phyloP scores from a whole-genome alignment of 2,797 vertebrate species.

The Orientallactaga sibirica region DNA sequence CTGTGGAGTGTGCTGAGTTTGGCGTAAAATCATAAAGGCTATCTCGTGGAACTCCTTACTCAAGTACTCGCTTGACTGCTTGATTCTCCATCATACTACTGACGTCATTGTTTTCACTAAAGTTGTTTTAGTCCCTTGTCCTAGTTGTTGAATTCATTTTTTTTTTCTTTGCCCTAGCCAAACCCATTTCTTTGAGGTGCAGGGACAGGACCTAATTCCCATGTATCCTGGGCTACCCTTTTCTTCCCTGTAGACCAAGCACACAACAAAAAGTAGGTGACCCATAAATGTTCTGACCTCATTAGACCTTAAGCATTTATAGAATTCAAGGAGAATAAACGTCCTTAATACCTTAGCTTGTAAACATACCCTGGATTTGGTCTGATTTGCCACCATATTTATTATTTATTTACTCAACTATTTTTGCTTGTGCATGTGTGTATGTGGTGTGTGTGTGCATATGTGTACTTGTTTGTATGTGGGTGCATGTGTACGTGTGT shows the following conservation, averaged over 20 bases:
- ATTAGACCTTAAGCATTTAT: constrained; percentile 60
- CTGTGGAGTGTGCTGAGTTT: neutral
- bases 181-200: constrained; percentile 59
- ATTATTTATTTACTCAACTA: too few species aligned
- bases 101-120: constrained; percentile 35
- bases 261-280: constrained; percentile 54
- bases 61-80: neutral
- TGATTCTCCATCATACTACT: neutral
- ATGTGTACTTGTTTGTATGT: too few species aligned
- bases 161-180: neutral
- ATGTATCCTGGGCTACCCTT: constrained; percentile 16
- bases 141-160: neutral
- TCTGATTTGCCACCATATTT: constrained; percentile 2
- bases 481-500: too few species aligned
- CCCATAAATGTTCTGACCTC: constrained; percentile 64
- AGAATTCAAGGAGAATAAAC: constrained; percentile 54
- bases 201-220: constrained; percentile 59
- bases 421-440: too few species aligned
- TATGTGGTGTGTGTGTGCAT: too few species aligned
- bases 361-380: neutral
- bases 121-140: neutral
- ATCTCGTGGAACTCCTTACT: neutral
- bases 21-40: neutral
- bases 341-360: neutral
- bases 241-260: constrained; percentile 44